A percentile compares a stretch with the other conserved stretches of the same genome.
phyloP scores from a whole-genome alignment of 2,113 vertebrate species.

The Astur gentilis region DNA sequence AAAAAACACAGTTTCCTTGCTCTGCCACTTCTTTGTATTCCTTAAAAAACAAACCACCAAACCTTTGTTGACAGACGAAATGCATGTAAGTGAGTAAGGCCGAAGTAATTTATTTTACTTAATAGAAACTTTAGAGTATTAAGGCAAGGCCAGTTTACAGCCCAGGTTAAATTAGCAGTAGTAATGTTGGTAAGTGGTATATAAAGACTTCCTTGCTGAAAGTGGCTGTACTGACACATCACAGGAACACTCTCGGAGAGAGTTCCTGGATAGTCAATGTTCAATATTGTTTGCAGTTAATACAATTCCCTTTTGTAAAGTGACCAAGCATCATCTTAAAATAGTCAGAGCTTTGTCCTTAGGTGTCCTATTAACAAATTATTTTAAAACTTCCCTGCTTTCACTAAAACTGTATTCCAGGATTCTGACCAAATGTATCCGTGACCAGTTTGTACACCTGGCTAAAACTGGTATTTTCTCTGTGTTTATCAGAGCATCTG shows the following conservation, averaged over 20 bases:
- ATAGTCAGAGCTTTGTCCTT: neutral
- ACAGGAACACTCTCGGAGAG: neutral
- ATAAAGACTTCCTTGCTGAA: neutral
- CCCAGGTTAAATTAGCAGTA: neutral
- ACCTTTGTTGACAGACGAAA: neutral
- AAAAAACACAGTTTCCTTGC: neutral
- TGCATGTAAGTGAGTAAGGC: neutral
- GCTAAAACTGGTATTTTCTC: neutral
- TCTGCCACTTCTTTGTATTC: neutral
- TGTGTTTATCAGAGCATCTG: neutral
- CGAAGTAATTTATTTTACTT: neutral
- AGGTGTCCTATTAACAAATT: neutral
- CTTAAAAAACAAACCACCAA: neutral
- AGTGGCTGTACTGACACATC: neutral
- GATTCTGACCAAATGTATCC: neutral
- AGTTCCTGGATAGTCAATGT: neutral
- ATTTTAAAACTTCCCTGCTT: neutral
- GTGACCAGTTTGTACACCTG: neutral
- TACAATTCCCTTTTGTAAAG: neutral
- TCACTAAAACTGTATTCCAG: neutral
- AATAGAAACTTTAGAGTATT: neutral
- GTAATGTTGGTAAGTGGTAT: neutral
- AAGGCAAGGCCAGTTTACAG: neutral
- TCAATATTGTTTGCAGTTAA: neutral
- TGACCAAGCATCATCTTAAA: neutral